Conservation (phyloP, 2,888 invertebrate species). For the Stenolophus ochropezus region DNA sequence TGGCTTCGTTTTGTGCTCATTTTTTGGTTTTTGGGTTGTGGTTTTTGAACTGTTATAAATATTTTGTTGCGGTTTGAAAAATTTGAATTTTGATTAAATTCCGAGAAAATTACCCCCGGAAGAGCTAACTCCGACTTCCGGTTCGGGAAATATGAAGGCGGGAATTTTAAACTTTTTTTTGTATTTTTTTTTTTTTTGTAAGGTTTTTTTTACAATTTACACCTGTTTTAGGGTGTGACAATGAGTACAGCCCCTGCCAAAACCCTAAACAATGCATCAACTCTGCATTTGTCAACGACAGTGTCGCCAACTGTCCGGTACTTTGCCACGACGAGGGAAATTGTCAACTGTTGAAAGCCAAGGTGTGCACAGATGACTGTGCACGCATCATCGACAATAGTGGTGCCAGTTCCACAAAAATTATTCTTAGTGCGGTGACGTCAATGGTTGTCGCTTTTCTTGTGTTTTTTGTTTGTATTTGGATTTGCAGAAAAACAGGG, state of each 20-base stretch:
- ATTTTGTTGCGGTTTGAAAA: no score
- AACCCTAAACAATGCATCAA: constrained; percentile 70
- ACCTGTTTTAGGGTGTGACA: constrained; percentile 66
- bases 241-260: constrained; percentile 65
- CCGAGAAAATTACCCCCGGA: no score
- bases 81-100: no score
- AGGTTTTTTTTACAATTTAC: neutral
- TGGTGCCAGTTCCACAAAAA: constrained; percentile 66
- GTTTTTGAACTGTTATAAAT: no score
- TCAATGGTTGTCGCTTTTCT: constrained; percentile 73
- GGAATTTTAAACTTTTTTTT: no score
- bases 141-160: no score
- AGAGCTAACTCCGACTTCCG: no score
- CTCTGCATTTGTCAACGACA: constrained; percentile 72
- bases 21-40: no score
- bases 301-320: constrained; percentile 73
- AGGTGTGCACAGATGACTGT: constrained; percentile 59
- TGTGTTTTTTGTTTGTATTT: constrained; percentile 74
- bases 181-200: no score
- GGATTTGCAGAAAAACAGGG: constrained; percentile 73
- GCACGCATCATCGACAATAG: constrained; percentile 60
- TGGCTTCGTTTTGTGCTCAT: no score
- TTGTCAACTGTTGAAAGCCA: neutral
- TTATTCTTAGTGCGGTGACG: constrained; percentile 74
- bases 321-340: constrained; percentile 72